Base-by-base conservation (phyloP, 2,888 invertebrate genomes). In the Agonum fuliginosum region DNA sequence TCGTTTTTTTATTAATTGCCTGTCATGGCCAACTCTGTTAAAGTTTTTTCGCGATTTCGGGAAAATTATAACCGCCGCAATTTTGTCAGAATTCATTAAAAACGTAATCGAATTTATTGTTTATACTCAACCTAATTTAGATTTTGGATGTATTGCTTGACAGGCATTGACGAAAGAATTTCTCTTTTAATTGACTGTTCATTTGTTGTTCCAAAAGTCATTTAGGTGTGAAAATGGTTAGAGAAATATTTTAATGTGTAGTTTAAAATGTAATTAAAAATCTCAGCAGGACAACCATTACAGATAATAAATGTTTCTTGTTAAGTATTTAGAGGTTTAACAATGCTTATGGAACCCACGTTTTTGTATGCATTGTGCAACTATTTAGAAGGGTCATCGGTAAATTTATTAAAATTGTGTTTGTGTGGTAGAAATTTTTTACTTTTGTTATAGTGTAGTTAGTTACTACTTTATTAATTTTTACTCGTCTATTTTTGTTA, bases 1-100 rank as follows among this genome's bases (percentile, higher is more conserved):
- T 74, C 30, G 74, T 74, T 74, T 74, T 74, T 74, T 74, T 74
- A 74, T 74, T 74, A 74, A 74, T 74, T 75, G 67, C 65, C 48
- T 67, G 67, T 67, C 75, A 65, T 43, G 46, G 14, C 51, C 20
- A 24, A 41, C 43, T n/a, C n/a, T n/a, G n/a, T n/a, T n/a, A n/a
- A n/a, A 34, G 14, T 19, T 46, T 24, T 12, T 74, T 20, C 58
- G 41, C 62, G 30, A 6, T 74, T 65, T 62, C 41, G 24, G 20
- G 4, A 74, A 74, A 51, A 74, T 54, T 37, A 14, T 58, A 65
- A 65, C 74, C 46, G 62, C 30, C 30, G 17, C 19, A 10, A 30
- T 14, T 19, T 24, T 30, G 62, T 62, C 14, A 30, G 14, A 12
- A 24, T 54, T 54, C 17, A 17, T 46, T 46, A 3, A 8, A 14